Evolutionary conservation across 2,888 invertebrate genomes (phyloP), one percentile per base, ranked within the genome.

Genomic region (Tipula vernalis): DNA sequence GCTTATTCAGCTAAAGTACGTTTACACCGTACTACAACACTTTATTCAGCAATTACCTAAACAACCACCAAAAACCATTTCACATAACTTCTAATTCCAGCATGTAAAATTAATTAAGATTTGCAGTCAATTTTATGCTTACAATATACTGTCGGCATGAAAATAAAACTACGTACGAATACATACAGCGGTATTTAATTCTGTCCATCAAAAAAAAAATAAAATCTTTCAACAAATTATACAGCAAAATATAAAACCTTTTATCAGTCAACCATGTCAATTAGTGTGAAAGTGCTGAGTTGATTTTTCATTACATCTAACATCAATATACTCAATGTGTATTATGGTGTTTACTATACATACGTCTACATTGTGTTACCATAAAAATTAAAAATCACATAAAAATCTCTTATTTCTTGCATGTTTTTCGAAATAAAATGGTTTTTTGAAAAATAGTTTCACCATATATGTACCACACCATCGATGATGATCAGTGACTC

Each of bases 251-350:
- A 71, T 71, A 71, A 71, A 71, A 71, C 71, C 71, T 71, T 71
- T 71, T 71, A 71, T 71, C 71, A 84, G 41, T 84, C 84, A 84
- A 39, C 84, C 84, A 84, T 84, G 84, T 39, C 36, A 84, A 84
- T 84, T 84, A 84, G 84, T 39, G 41, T 84, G 36, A 84, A 36
- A 84, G 84, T 84, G 84, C 41, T 84, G 84, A 84, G 84, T 84
- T 71, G 28, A 71, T 71, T 71, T 71, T 71, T 71, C 71, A 28
- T 71, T 71, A 71, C 71, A 28, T 71, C 71, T 71, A 28, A 71
- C 71, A 71, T 71, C 71, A 71, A 71, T 71, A 57, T 39, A n/a
- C n/a, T n/a, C n/a, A 39, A 39, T 39, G 5, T 51, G 15, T 51
- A 15, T 71, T 28, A 2, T 71, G 10, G 71, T 71, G 71, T 71